These are phyloP conservation scores for Agrochola circellaris DNA, from an alignment of 2,888 invertebrate species.

Conservation along the genomic window DNA sequence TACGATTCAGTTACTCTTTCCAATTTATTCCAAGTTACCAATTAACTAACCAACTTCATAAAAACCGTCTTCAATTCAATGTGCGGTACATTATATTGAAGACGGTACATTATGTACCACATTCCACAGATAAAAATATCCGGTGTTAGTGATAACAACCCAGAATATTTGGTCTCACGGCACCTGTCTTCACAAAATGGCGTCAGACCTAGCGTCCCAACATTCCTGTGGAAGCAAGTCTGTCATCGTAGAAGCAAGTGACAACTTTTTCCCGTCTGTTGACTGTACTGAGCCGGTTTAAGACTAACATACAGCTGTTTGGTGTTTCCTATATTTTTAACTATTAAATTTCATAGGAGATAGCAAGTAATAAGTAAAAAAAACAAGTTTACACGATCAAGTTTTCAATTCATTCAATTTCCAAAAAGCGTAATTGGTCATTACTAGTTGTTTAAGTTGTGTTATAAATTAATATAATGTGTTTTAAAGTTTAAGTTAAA, in stretches of 20 bases:
- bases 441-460: too few species aligned
- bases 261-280: conserved; percentile 7
- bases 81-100: too few species aligned
- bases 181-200: conserved; percentile 28
- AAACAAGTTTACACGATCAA: too few species aligned
- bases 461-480: too few species aligned
- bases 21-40: neutral
- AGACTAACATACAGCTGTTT: neutral
- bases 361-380: neutral
- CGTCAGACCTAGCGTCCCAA: neutral
- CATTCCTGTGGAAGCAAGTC: conserved; percentile 17
- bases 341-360: neutral
- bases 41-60: neutral
- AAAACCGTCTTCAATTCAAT: neutral
- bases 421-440: too few species aligned
- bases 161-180: conserved; percentile 11
- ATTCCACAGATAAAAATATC: conserved; percentile 1
- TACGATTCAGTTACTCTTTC: neutral
- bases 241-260: neutral
- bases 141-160: neutral
- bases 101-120: neutral
- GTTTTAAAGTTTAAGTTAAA: too few species aligned
- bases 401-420: too few species aligned
- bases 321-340: neutral
- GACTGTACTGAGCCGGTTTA: neutral